Conservation (phyloP, 2,888 invertebrate species). For the Folsomia manolachei region DNA sequence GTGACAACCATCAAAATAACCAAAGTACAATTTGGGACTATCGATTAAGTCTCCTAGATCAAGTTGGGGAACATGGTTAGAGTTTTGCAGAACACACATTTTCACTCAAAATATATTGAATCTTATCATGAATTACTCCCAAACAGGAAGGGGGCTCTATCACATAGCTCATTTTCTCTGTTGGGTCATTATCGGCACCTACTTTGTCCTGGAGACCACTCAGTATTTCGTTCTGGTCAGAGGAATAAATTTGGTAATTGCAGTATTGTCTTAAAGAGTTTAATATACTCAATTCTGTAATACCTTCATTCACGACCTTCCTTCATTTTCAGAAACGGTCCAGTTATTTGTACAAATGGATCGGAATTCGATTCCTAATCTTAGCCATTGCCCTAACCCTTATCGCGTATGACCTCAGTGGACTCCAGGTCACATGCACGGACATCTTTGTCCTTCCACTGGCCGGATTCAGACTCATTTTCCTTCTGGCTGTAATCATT, state of each 20-base stretch:
- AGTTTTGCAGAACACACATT: too few relatives aligned
- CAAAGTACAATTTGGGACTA: neutral
- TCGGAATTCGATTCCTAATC: neutral
- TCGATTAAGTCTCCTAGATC: neutral
- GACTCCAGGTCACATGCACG: conserved; percentile 4
- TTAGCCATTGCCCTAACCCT: neutral
- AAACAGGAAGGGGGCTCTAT: conserved; percentile 21
- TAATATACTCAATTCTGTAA: neutral
- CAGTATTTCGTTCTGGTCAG: conserved; percentile 34
- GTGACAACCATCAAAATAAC: neutral
- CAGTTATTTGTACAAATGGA: neutral
- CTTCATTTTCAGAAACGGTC: neutral
- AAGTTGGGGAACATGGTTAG: neutral
- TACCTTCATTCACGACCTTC: neutral
- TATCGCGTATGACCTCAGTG: neutral
- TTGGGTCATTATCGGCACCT: conserved; percentile 25
- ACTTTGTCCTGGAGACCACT: conserved; percentile 35
- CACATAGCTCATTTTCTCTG: conserved; percentile 29
- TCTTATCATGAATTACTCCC: too few relatives aligned
- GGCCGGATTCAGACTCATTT: neutral
- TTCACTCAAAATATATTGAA: too few relatives aligned
- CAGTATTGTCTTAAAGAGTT: neutral
- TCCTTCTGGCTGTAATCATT: neutral
- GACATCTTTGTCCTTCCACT: neutral
- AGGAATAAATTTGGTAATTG: conserved; percentile 28